Base-by-base conservation (phyloP, 2,888 invertebrate species). In the Marasmarcha lunaedactyla region DNA sequence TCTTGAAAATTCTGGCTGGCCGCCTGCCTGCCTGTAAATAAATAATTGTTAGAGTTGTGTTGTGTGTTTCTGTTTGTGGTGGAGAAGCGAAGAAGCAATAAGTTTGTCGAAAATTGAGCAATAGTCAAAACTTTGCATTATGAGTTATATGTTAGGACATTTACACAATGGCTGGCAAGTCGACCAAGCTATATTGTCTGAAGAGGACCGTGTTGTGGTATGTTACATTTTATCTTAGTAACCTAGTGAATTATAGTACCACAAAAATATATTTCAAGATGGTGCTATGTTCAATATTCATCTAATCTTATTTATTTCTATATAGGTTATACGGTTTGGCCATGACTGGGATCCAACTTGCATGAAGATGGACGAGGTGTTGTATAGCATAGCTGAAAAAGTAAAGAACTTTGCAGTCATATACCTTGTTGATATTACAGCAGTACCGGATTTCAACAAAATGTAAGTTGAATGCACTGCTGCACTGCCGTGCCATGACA, bases 281-380 rank as follows among this genome's bases (percentile, higher is more conserved):
- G n/a, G n/a, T n/a, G n/a, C n/a, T n/a, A n/a, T n/a, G n/a, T n/a
- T n/a, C n/a, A n/a, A n/a, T n/a, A n/a, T n/a, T n/a, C n/a, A n/a
- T n/a, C n/a, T n/a, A n/a, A n/a, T n/a, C n/a, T n/a, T n/a, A n/a
- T n/a, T n/a, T n/a, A n/a, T n/a, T n/a, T n/a, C n/a, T n/a, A n/a
- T n/a, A n/a, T 54, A 94, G 94, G 94, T 94, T 0, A 97, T 99
- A 46, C 88, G 98, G 42, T 99, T 99, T 72, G 99, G 99, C 0
- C 98, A 99, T 68, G 99, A 99, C 87, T 99, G 98, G 98, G 99
- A 99, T 68, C 99, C 99, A 0, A 96, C 97, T 1, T 99, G 99
- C 66, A 99, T 99, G 99, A 97, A 98, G 79, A 99, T 99, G 98
- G 99, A 99, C 59, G 99, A 99, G 86, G 95, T 96, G 0, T 78